These are phyloP conservation scores for Macheiramphus alcinus DNA, from an alignment of 2,113 vertebrate genomes.

Conservation along the genomic window DNA sequence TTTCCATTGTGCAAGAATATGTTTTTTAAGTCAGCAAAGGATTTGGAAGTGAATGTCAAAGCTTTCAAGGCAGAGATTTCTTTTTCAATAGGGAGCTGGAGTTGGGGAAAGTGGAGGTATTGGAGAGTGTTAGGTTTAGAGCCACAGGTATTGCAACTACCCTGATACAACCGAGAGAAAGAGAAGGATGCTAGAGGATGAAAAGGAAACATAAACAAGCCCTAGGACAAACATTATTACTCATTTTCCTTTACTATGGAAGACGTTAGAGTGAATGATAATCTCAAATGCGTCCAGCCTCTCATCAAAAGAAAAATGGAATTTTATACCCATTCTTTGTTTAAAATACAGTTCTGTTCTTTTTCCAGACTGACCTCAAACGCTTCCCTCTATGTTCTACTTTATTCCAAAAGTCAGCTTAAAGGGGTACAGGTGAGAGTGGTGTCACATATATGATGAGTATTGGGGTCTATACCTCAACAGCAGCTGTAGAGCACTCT, in stretches of 20 bases:
- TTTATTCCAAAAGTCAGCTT: not conserved
- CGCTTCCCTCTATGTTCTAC: not conserved
- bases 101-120: not conserved
- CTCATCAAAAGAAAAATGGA: not conserved
- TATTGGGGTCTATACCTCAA: not conserved
- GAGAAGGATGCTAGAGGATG: not conserved
- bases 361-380: not conserved
- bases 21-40: not conserved
- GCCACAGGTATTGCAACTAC: not conserved
- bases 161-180: not conserved
- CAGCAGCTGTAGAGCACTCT: not conserved
- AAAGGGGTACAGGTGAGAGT: not conserved
- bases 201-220: not conserved
- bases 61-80: not conserved
- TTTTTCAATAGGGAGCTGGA: not conserved
- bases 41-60: slow-evolving; percentile 7
- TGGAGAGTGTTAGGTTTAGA: not conserved
- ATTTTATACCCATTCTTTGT: not conserved
- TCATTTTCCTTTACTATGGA: not conserved
- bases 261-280: not conserved
- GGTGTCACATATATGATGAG: not conserved
- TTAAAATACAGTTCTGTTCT: not conserved
- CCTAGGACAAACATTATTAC: not conserved
- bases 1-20: not conserved
- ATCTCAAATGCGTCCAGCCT: not conserved